Base-by-base conservation (phyloP, 2,113 vertebrate genomes). In the Tetraodon nigroviridis region DNA sequence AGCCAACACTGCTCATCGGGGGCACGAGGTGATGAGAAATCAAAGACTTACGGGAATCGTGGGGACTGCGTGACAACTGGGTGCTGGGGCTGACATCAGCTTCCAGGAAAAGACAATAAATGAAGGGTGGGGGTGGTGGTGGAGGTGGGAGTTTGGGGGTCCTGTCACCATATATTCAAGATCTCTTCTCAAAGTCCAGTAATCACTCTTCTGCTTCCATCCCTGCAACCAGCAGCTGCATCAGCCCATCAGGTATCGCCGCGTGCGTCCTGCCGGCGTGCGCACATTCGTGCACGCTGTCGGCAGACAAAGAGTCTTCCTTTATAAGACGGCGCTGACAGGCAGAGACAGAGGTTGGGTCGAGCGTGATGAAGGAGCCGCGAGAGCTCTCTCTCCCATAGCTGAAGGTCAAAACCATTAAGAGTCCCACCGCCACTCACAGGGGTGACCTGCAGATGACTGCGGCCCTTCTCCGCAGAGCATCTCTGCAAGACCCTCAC, bases 241-340 rank as follows among this genome's bases (percentile, higher is more conserved):
- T 32, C 55, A 24, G 56, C 29, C 17, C 27, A 19, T 29, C 14
- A 52, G 32, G 29, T 42, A 20, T 42, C 19, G 44, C 44, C 12
- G 21, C 51, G 64, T 68, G 58, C 45, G 18, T 52, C 42, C 61
- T 21, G 14, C 44, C 22, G 66, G 18, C 65, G 59, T 64, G 67
- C 48, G 50, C 40, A 29, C 41, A 37, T 55, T 50, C 58, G 46
- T 66, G 62, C 55, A 65, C 41, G 59, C 63, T 56, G 77, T 69
- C 54, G 16, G 55, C 44, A 56, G 67, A 55, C 48, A 76, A 63
- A 57, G 78, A 46, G 69, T 76, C 69, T 66, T 65, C 71, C 77
- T 74, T 88, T 81, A 89, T 91, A 81, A 49, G 62, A 67, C 77
- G 78, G 87, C 80, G 89, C 59, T 84, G 88, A 91, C 83, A 87